Percentiles rank a stretch among this genome's conserved stretches.
Evolutionary conservation across 2,797 vertebrate species (phyloP).

Genomic region (Tolypeutes matacus): DNA sequence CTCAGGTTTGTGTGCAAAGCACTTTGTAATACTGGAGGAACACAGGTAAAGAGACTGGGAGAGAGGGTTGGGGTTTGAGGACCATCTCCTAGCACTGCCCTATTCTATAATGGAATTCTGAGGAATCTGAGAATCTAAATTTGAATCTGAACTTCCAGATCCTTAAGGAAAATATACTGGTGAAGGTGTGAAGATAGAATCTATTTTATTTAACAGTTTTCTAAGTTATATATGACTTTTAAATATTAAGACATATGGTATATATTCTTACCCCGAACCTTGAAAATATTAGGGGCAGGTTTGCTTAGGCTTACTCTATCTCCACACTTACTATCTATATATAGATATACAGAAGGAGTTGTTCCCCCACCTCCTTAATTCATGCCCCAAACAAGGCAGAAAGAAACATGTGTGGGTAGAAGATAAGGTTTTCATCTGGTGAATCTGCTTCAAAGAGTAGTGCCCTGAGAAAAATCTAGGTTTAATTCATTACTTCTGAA

Average conservation of each 20-base stretch:
- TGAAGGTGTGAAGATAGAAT: background rate
- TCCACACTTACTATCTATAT: background rate
- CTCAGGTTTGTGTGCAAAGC: background rate
- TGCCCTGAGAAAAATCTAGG: background rate
- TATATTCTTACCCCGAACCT: background rate
- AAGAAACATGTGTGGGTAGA: background rate
- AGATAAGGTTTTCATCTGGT: background rate
- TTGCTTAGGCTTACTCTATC: background rate
- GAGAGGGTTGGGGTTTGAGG: background rate
- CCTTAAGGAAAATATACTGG: background rate
- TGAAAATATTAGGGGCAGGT: background rate
- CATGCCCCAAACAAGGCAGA: background rate
- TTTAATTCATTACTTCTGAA: background rate
- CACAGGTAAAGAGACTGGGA: background rate
- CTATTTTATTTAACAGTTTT: slow-evolving; percentile 5
- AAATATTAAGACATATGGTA: background rate
- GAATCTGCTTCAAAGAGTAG: background rate
- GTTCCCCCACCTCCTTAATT: background rate
- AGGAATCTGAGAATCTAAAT: background rate
- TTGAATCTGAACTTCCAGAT: background rate
- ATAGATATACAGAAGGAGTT: background rate
- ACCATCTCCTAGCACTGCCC: background rate
- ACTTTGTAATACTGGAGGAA: background rate
- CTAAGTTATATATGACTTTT: background rate
- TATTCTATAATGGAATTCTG: background rate